Evolutionary conservation across 92 coral and sea anemone species (phyloP), one percentile per base, ranked within the genome.

Genomic region (Pocillopora grandis): DNA sequence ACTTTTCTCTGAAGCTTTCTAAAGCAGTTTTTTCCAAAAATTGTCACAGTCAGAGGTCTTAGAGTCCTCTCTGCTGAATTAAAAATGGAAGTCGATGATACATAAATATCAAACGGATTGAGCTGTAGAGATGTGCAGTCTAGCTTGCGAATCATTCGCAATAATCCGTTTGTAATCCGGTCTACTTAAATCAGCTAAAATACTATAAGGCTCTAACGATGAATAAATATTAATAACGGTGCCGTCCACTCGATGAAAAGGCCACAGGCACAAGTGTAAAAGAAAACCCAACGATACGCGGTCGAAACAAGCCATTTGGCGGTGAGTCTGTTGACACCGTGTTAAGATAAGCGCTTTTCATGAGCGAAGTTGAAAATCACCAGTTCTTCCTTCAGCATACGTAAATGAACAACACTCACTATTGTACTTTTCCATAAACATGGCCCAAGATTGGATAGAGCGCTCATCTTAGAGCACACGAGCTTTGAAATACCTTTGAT

Each of bases 181-280:
- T 75, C 85, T 80, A 58, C 87, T 84, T 83, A 93, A 88, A 88
- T 87, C 89, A 36, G 91, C 87, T 61, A 93, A 64, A 33, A 91
- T 80, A 80, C 87, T 89, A 62, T 88, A 78, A 11, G 91, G 88
- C 33, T 81, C 78, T 35, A 91, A 84, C 62, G 90, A 80, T 23
- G 88, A 80, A 89, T 93, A 93, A 93, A 93, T 93, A 93, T 91
- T 86, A 58, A 93, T 61, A 62, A 84, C 83, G 58, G 78, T 87
- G 84, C 94, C 73, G 76, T 91, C 89, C 82, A 88, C 89, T 49
- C 15, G 80, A 48, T 60, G 74, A 27, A 73, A 75, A 63, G 85
- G 57, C 80, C 84, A 68, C 58, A 76, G 56, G 69, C 85, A 71
- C 58, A 69, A 63, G 62, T 65, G 86, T 58, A 85, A 33, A n/a